Conservation (phyloP, 2,888 invertebrate genomes). For the Erebia ligea region DNA sequence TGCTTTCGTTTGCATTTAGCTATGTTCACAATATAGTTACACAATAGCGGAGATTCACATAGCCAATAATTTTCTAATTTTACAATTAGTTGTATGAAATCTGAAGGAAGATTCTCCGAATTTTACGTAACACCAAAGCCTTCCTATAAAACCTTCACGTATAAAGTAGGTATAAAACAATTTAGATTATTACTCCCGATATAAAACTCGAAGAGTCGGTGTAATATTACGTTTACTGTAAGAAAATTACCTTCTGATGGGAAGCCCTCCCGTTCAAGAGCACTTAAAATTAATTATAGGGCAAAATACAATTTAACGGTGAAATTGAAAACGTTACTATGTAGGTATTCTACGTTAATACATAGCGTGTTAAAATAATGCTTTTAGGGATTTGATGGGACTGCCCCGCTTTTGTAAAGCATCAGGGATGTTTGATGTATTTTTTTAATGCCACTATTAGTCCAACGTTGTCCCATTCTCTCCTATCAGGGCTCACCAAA, state of each 20-base stretch:
- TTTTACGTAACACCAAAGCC: not conserved
- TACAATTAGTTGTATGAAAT: too few relatives aligned
- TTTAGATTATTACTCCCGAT: conserved; percentile 1
- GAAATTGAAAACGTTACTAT: not conserved
- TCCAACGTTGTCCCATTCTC: too few relatives aligned
- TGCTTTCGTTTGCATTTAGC: too few relatives aligned
- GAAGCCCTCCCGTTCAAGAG: not conserved
- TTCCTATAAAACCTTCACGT: not conserved
- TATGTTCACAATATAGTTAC: too few relatives aligned
- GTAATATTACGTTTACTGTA: not conserved
- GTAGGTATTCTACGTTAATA: not conserved
- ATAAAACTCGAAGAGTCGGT: not conserved
- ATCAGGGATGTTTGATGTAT: too few relatives aligned
- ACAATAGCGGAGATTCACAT: too few relatives aligned
- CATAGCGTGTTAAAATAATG: not conserved
- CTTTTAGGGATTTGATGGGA: too few relatives aligned
- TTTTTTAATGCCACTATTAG: too few relatives aligned
- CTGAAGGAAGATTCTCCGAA: too few relatives aligned
- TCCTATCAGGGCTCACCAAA: too few relatives aligned
- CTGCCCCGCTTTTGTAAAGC: too few relatives aligned
- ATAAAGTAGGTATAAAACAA: not conserved
- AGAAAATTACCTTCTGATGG: conserved; percentile 5
- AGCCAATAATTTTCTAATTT: too few relatives aligned
- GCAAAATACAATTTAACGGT: not conserved
- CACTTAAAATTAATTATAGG: conserved; percentile 10